A percentile compares a stretch with the other conserved stretches of the same genome.
phyloP scores from a whole-genome alignment of 2,113 vertebrate species.

The Alectura lathami region DNA sequence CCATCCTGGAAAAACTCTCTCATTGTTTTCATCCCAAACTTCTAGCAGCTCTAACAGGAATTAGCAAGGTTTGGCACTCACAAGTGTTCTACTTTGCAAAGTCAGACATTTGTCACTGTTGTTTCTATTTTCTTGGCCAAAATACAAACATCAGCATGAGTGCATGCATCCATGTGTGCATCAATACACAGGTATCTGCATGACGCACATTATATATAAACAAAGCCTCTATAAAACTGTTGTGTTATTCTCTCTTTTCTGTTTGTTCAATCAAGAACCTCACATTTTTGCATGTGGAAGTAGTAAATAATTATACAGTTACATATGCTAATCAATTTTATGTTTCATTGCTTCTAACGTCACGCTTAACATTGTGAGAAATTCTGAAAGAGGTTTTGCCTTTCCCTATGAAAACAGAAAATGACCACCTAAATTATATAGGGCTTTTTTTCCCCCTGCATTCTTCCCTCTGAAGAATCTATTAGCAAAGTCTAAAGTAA shows the following conservation, averaged over 20 bases:
- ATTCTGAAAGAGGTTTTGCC: background rate
- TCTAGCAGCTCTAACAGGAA: background rate
- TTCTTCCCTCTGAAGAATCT: background rate
- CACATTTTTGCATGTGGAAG: background rate
- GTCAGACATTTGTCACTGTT: background rate
- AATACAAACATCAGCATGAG: background rate
- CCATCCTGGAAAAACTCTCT: background rate
- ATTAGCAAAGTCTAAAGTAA: background rate
- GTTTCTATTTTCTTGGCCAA: background rate
- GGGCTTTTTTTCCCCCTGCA: background rate
- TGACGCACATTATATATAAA: background rate
- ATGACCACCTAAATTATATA: background rate
- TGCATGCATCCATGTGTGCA: background rate
- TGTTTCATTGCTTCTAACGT: background rate
- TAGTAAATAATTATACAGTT: background rate
- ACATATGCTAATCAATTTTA: background rate
- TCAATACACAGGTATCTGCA: background rate
- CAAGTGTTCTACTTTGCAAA: background rate
- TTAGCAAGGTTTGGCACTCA: background rate
- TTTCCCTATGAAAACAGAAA: background rate
- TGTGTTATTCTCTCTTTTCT: background rate
- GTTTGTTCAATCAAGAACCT: background rate
- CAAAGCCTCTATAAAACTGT: background rate
- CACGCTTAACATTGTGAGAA: background rate
- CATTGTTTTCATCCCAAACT: background rate